Percentiles rank a stretch among this genome's conserved stretches.
These are phyloP conservation scores for Mamestra brassicae DNA, from an alignment of 2,888 invertebrate genomes.

Conservation along the genomic window DNA sequence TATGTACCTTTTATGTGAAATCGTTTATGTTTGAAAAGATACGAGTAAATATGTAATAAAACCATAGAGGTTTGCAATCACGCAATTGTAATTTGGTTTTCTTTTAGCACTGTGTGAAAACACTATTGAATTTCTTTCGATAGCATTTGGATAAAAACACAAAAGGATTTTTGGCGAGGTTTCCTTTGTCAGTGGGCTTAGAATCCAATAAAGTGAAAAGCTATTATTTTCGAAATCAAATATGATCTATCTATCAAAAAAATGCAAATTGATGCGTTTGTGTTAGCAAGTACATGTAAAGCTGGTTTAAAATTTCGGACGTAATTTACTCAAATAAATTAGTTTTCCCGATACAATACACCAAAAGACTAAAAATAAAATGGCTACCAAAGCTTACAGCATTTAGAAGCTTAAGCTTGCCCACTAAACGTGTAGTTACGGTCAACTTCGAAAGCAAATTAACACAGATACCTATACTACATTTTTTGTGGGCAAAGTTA, in stretches of 20 bases:
- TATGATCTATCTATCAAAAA: background rate
- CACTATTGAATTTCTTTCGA: slow-evolving; percentile 29
- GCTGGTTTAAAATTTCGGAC: background rate
- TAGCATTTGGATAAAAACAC: slow-evolving; percentile 31
- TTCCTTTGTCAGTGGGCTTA: slow-evolving; percentile 24
- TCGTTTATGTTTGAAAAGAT: slow-evolving; percentile 7
- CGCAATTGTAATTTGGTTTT: slow-evolving; percentile 36
- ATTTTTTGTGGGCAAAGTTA: slow-evolving; percentile 36
- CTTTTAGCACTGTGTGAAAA: slow-evolving; percentile 27
- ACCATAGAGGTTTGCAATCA: slow-evolving; percentile 35
- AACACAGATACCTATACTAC: slow-evolving; percentile 49
- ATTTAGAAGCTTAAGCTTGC: slow-evolving; percentile 25
- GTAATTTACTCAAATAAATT: background rate
- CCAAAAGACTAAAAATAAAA: slow-evolving; percentile 13
- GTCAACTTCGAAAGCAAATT: slow-evolving; percentile 49
- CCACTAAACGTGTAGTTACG: slow-evolving; percentile 51
- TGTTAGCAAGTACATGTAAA: background rate
- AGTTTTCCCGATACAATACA: slow-evolving; percentile 7
- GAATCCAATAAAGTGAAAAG: slow-evolving; percentile 34
- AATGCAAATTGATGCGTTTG: background rate
- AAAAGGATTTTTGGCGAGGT: slow-evolving; percentile 32
- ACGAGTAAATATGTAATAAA: slow-evolving; percentile 27
- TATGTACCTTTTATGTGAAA: slow-evolving; percentile 23
- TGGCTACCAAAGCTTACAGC: slow-evolving; percentile 16
- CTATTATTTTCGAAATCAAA: slow-evolving; percentile 31